Base-by-base conservation (phyloP, 2,113 vertebrate species). In the Lagopus muta region DNA sequence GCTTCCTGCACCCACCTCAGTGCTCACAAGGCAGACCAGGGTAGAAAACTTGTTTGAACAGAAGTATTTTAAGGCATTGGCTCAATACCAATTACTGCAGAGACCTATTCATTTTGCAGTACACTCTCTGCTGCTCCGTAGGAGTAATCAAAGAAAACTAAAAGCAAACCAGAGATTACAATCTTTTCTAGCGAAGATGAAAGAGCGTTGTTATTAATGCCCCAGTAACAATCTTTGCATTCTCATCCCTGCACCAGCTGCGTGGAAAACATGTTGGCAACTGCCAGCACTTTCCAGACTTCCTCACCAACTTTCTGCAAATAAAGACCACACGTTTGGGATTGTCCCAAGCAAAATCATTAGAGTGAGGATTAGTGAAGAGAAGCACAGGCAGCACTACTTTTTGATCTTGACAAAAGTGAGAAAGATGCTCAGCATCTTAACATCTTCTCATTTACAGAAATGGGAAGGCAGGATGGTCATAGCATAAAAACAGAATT, bases 141-240 rank as follows among this genome's bases (percentile, higher is more conserved):
- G 70, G 60, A 92, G 75, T 77, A 96, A 95, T 91, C 96, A 95
- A 91, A 95, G 92, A 95, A 64, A 95, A 81, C 88, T 86, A 88
- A 94, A 94, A 96, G 93, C 88, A 92, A 93, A 96, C 69, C 2
- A 30, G 38, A 96, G 96, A 96, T 96, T 95, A 47, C 57, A 72
- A 96, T 96, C 93, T 94, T 83, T 84, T 66, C 70, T 90, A 80
- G 88, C 3, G 57, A 78, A 93, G 93, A 96, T 95, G 93, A 96
- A 96, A 96, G 88, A 75, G 22, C 52, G 83, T 96, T 94, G 38
- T 93, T 96, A 86, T 90, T 92, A 93, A 78, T 84, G 70, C 47
- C 83, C 80, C 25, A 86, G 28, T 71, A 93, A 81, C 69, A 95
- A 81, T 42, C 7, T 86, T 64, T 71, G 65, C 73, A 52, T 92